phyloP scores from a whole-genome alignment of 2,888 invertebrate species.

The Drosophila demipolita region DNA sequence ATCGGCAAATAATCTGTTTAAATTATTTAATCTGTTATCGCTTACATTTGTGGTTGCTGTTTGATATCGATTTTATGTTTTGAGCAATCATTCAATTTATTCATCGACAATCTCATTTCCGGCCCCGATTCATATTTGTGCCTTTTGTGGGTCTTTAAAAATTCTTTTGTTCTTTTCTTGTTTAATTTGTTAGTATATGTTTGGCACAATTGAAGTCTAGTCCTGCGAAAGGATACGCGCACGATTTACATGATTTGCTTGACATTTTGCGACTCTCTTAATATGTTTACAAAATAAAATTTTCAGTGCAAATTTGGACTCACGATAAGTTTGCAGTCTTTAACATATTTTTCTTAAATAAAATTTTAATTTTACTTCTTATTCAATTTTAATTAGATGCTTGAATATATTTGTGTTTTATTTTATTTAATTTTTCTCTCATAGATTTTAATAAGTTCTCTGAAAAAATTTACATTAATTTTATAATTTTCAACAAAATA shows the following conservation, averaged over 20 bases:
- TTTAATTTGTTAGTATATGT: neutral
- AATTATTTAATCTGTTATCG: constrained; percentile 19
- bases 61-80: constrained; percentile 21
- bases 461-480: neutral
- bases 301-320: neutral
- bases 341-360: neutral
- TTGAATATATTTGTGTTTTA: neutral
- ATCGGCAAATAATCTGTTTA: constrained; percentile 20
- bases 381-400: neutral
- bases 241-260: constrained; percentile 29
- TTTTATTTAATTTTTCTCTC: neutral
- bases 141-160: constrained; percentile 3
- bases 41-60: constrained; percentile 10
- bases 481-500: neutral
- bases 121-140: constrained; percentile 7
- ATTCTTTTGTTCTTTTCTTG: constrained; percentile 7
- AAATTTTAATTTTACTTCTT: neutral
- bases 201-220: neutral
- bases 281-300: constrained; percentile 34
- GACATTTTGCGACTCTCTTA: constrained; percentile 1
- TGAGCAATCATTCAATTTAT: constrained; percentile 42
- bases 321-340: no score
- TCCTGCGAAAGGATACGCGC: constrained; percentile 6
- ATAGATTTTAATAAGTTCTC: neutral
- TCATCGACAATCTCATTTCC: constrained; percentile 34